Base-by-base conservation (phyloP, 2,888 invertebrate species). In the Drosophila nigricruria region DNA sequence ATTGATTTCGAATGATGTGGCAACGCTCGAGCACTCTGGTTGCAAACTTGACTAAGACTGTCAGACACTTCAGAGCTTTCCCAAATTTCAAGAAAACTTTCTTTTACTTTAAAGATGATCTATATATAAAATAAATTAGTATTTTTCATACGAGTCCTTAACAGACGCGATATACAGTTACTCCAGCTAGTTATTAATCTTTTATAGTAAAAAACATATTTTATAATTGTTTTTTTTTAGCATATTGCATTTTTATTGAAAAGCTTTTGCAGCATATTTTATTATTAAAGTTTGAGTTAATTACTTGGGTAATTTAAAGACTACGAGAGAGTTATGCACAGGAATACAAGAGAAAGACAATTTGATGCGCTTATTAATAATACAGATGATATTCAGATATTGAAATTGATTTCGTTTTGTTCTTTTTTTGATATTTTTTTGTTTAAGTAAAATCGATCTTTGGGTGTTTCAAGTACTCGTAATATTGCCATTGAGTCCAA, bases 291-390 rank as follows among this genome's bases (percentile, higher is more conserved):
- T 71, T 66, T 68, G 70, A 67, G 70, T 77, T 77, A 70, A 77
- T 73, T 77, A 77, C 70, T 73, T 77, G 77, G 77, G 68, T 77
- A 77, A 34, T 62, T 72, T 79, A 70, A 83, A 77, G 75, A 70
- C 84, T 87, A 83, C 69, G 63, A 74, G 58, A 80, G 68, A 74
- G 70, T 65, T 73, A 79, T 77, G 84, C 87, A 79, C 79, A 86
- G 72, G 73, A 81, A 76, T 79, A 77, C 75, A 54, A 56, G 16
- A 73, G 76, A 74, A 65, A 70, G n/a, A n/a, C n/a, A 54, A 43
- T 10, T 42, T 56, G 18, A 62, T 34, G 70, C 64, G 63, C 77
- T 49, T 69, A 71, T 58, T 40, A 63, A 68, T 73, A 75, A 71
- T 78, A 78, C 68, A 73, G 68, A 73, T 76, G 63, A 61, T 66